A percentile compares a stretch with the other conserved stretches of the same genome.
phyloP scores from a whole-genome alignment of 2,113 vertebrate genomes.

The Mionectes macconnelli region DNA sequence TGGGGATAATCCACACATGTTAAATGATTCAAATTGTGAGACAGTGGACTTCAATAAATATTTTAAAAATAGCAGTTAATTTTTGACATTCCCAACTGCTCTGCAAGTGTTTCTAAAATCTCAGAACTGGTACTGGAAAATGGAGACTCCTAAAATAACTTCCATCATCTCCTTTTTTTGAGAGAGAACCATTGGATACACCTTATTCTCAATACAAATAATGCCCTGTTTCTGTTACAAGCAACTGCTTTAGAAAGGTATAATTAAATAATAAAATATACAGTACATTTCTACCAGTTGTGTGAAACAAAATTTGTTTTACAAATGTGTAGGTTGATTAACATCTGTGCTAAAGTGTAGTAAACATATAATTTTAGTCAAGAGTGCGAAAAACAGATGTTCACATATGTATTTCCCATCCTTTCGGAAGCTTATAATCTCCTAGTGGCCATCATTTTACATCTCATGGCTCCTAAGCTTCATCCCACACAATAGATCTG shows the following conservation, averaged over 20 bases:
- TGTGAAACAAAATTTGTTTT: neutral
- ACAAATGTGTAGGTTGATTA: neutral
- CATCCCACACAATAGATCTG: neutral
- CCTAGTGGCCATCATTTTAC: neutral
- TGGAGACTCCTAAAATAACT: neutral
- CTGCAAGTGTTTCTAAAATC: neutral
- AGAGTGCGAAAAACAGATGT: neutral
- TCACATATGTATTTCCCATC: neutral
- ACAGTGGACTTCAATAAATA: neutral
- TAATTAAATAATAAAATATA: neutral
- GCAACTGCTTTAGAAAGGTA: neutral
- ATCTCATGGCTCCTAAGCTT: neutral
- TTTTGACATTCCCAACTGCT: neutral
- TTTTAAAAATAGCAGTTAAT: neutral
- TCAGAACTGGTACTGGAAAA: neutral
- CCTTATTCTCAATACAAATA: neutral
- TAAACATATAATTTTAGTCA: neutral
- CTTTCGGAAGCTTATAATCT: neutral
- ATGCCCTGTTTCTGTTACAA: neutral
- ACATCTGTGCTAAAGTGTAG: neutral
- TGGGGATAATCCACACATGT: neutral
- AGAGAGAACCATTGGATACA: neutral
- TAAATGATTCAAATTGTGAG: neutral
- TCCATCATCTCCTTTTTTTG: neutral
- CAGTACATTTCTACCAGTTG: neutral